Evolutionary conservation across 2,113 vertebrate species (phyloP).

Genomic region (Cariama cristata): DNA sequence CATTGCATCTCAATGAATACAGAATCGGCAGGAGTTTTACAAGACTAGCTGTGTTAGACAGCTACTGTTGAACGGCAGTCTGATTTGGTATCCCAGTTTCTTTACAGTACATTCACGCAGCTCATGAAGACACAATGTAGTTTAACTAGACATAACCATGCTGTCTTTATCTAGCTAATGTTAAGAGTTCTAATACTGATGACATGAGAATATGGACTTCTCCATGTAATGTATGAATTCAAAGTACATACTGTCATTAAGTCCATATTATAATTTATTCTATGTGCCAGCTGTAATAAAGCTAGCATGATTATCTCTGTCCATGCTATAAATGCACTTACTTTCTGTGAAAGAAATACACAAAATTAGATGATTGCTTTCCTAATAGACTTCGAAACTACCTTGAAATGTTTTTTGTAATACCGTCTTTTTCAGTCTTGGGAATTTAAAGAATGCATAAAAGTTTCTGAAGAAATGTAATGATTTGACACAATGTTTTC

Average conservation of each 20-base stretch:
- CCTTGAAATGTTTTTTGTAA: not conserved
- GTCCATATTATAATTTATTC: not conserved
- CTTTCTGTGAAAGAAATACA: not conserved
- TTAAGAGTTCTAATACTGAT: not conserved
- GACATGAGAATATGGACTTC: fast-evolving
- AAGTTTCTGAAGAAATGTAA: not conserved
- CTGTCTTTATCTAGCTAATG: no score
- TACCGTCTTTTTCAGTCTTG: not conserved
- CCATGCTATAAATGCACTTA: not conserved
- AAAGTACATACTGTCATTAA: not conserved
- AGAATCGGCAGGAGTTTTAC: not conserved
- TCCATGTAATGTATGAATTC: not conserved
- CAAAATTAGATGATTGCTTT: not conserved
- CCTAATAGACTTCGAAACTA: not conserved
- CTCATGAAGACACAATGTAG: not conserved
- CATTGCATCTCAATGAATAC: fast-evolving
- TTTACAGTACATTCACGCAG: not conserved
- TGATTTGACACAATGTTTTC: not conserved
- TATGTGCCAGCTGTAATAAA: not conserved
- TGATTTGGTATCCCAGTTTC: not conserved
- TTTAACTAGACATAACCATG: not conserved
- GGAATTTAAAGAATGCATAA: not conserved
- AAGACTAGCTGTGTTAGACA: not conserved
- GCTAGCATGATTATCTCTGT: not conserved
- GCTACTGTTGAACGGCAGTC: not conserved